Evolutionary conservation across 1,140 invertebrate species (phyloP).

Genomic region (Drosophila nasuta): DNA sequence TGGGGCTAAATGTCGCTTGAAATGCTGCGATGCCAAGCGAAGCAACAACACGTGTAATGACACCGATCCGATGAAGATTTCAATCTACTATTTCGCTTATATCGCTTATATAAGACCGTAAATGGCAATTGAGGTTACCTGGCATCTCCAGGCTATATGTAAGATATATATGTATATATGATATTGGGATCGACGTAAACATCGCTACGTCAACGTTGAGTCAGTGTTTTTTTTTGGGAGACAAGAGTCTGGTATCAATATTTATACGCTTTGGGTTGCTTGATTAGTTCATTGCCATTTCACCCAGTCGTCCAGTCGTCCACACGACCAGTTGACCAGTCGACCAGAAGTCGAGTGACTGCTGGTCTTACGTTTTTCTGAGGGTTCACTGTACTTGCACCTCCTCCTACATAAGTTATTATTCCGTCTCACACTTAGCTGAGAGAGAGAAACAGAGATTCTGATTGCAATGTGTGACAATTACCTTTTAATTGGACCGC

Average conservation of each 20-base stretch:
- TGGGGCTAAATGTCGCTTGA: slow-evolving; percentile 67
- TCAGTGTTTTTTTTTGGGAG: not conserved
- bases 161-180: not conserved
- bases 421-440: slow-evolving; percentile 4
- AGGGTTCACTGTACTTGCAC: slow-evolving; percentile 61
- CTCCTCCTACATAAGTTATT: slow-evolving; percentile 14
- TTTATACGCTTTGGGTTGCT: slow-evolving; percentile 25
- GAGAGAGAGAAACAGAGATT: not conserved
- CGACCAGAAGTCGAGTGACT: slow-evolving; percentile 41
- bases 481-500: slow-evolving; percentile 68
- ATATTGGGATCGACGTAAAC: too few relatives aligned
- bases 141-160: not conserved
- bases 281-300: slow-evolving; percentile 72
- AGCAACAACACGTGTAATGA: slow-evolving; percentile 61
- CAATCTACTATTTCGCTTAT: slow-evolving; percentile 43
- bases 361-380: slow-evolving; percentile 47
- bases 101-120: slow-evolving; percentile 53
- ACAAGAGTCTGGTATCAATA: slow-evolving; percentile 15
- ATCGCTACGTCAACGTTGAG: slow-evolving; percentile 26
- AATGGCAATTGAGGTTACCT: slow-evolving; percentile 34
- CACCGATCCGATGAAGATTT: slow-evolving; percentile 44
- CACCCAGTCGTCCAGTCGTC: slow-evolving; percentile 47
- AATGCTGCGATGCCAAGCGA: slow-evolving; percentile 33
- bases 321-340: slow-evolving; percentile 4
- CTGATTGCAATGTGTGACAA: slow-evolving; percentile 65